Evolutionary conservation across 2,888 invertebrate species (phyloP).

Genomic region (Callosobruchus maculatus): DNA sequence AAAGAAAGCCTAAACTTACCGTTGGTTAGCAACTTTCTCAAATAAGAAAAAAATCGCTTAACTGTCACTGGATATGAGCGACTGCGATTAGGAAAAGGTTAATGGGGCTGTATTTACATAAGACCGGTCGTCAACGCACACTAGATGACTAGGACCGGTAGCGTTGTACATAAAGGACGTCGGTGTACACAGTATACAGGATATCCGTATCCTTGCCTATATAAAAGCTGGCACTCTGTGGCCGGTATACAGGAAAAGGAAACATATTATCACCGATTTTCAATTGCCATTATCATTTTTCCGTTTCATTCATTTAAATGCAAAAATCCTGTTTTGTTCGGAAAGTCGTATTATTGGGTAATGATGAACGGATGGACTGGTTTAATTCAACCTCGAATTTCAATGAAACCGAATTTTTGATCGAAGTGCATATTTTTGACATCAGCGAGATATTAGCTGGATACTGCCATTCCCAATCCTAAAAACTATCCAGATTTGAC

Average conservation of each 20-base stretch:
- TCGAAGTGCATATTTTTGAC: too few species aligned
- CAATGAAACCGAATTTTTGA: background rate
- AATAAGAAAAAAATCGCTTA: too few species aligned
- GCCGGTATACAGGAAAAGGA: constrained; percentile 42
- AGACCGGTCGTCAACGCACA: background rate
- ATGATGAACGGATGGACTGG: constrained; percentile 5
- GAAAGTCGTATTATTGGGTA: constrained; percentile 14
- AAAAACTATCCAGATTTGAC: too few species aligned
- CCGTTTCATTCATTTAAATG: constrained; percentile 37
- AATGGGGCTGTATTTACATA: background rate
- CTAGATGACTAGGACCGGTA: background rate
- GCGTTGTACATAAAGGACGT: constrained; percentile 30
- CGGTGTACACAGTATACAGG: constrained; percentile 35
- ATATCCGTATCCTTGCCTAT: constrained; percentile 48
- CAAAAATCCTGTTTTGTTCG: constrained; percentile 31
- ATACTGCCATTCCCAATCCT: too few species aligned
- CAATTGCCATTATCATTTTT: constrained; percentile 47
- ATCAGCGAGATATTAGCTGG: too few species aligned
- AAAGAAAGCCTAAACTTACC: too few species aligned
- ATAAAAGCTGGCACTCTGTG: constrained; percentile 30
- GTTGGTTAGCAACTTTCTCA: too few species aligned
- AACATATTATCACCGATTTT: constrained; percentile 48
- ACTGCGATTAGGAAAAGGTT: background rate
- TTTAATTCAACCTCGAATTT: background rate
- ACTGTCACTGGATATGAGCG: too few species aligned